Percentiles rank a stretch among this genome's conserved stretches.
Conservation (phyloP, 2,888 invertebrate species). For the Apamea monoglypha region DNA sequence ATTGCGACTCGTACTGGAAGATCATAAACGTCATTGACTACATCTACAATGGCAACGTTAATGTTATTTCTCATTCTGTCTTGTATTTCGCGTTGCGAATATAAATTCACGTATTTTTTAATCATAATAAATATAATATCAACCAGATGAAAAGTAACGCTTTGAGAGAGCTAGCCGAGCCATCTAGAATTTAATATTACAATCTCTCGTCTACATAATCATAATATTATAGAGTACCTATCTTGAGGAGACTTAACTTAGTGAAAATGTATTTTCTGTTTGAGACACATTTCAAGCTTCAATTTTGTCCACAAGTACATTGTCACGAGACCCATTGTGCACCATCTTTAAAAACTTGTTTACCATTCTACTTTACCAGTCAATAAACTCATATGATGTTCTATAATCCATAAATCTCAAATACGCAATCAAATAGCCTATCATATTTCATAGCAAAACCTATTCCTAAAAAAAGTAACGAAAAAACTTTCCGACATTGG, state of each 20-base stretch:
- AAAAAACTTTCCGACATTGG: slow-evolving; percentile 47
- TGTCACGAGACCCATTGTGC: not conserved
- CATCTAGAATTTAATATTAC: not conserved
- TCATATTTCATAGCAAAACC: slow-evolving; percentile 53
- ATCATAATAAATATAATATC: not conserved
- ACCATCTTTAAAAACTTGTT: not conserved
- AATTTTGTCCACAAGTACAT: not conserved
- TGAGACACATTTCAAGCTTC: not conserved
- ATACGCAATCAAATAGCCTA: slow-evolving; percentile 57
- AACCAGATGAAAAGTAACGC: not conserved
- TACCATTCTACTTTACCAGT: slow-evolving; percentile 8
- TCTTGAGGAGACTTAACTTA: not conserved
- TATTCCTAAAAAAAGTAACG: slow-evolving; percentile 22
- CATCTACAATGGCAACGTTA: not conserved
- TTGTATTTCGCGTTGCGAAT: not conserved
- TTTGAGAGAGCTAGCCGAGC: not conserved
- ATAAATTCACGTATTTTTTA: not conserved
- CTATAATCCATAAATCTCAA: slow-evolving; percentile 38
- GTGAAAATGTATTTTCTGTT: not conserved
- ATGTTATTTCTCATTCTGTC: not conserved
- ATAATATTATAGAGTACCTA: not conserved
- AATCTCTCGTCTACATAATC: not conserved
- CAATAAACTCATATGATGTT: slow-evolving; percentile 34
- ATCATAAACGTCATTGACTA: not conserved
- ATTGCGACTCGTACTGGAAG: no score